Conservation (phyloP, 2,797 vertebrate genomes). For the Poeciliopsis gracilis region DNA sequence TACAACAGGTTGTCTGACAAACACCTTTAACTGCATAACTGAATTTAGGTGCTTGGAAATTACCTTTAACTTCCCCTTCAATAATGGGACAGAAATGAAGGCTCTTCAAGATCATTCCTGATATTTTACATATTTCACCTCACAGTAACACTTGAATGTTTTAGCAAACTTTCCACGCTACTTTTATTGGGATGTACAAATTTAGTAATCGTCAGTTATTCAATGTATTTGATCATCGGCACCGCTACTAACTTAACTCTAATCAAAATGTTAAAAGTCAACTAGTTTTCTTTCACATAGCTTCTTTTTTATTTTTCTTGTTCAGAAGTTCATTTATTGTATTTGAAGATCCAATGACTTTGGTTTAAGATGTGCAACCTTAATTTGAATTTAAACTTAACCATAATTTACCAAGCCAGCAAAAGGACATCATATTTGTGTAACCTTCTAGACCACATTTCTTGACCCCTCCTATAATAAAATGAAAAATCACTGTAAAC, state of each 20-base stretch:
- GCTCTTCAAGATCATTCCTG: neutral
- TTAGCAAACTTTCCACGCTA: neutral
- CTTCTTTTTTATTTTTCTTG: neutral
- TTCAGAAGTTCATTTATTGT: neutral
- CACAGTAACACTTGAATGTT: neutral
- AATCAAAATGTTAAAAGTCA: neutral
- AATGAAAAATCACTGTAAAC: neutral
- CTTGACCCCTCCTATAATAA: neutral
- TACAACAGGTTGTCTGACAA: neutral
- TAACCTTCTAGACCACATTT: neutral
- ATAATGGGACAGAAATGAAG: neutral
- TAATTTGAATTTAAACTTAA: neutral
- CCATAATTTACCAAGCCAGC: neutral
- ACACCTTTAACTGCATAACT: neutral
- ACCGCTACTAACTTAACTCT: neutral
- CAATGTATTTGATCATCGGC: neutral
- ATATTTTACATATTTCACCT: neutral
- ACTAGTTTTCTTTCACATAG: neutral
- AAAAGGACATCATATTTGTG: neutral
- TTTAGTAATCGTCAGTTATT: neutral
- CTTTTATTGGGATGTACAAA: neutral
- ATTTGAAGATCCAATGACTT: neutral
- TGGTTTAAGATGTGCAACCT: neutral
- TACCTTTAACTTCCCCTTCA: neutral
- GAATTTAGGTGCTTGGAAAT: neutral